Percentiles rank a stretch among this genome's conserved stretches.
These are phyloP conservation scores for Busseola fusca DNA, from an alignment of 2,888 invertebrate species.

Conservation along the genomic window DNA sequence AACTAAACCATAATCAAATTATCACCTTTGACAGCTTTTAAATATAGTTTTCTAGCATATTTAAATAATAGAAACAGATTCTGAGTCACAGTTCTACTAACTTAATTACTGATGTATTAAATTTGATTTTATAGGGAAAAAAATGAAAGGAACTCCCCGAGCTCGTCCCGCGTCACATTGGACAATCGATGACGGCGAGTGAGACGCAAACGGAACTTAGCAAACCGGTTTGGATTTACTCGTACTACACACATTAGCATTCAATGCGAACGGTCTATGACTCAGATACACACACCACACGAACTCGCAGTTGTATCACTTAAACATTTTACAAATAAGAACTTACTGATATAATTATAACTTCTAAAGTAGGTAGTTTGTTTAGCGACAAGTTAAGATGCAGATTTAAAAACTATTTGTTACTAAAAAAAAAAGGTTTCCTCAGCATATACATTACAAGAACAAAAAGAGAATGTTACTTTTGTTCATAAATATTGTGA, in stretches of 20 bases:
- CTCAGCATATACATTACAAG: not conserved
- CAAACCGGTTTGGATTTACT: slow-evolving; percentile 59
- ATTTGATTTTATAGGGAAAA: slow-evolving; percentile 18
- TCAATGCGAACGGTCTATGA: slow-evolving; percentile 54
- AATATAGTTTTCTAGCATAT: not conserved
- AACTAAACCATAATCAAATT: not conserved
- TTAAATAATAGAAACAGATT: slow-evolving; percentile 10
- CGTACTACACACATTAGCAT: slow-evolving; percentile 56
- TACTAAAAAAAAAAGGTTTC: not conserved
- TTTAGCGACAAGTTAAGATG: not conserved
- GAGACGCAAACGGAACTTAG: slow-evolving; percentile 58
- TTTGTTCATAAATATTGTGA: slow-evolving; percentile 28
- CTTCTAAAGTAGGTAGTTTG: not conserved
- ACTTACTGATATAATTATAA: slow-evolving; percentile 5
- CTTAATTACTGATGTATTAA: slow-evolving; percentile 18
- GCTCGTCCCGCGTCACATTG: slow-evolving; percentile 38
- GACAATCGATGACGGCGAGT: slow-evolving; percentile 56
- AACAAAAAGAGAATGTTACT: slow-evolving; percentile 43
- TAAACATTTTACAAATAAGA: slow-evolving; percentile 5
- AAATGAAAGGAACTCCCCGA: slow-evolving; percentile 56
- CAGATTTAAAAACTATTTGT: not conserved
- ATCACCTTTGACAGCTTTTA: slow-evolving; percentile 1
- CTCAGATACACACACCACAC: slow-evolving; percentile 40
- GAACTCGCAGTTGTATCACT: slow-evolving; percentile 4
- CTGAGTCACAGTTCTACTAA: slow-evolving; percentile 25